phyloP scores from a whole-genome alignment of 2,113 vertebrate species.

The Xyliphius kryptos region DNA sequence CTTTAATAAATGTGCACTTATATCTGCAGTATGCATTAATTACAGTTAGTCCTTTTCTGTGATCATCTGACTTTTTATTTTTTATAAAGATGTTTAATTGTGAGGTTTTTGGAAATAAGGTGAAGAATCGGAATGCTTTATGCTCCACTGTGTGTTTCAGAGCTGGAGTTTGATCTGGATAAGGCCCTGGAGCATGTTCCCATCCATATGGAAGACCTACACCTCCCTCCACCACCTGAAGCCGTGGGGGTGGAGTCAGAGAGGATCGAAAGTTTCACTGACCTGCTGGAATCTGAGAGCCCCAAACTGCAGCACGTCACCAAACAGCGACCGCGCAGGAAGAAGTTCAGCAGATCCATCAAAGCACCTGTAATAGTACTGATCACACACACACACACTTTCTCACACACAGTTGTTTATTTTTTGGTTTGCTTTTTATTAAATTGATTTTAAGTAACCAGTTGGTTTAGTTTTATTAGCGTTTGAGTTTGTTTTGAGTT shows the following conservation, averaged over 20 bases:
- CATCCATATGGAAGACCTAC: conserved; percentile 1
- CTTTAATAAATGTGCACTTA: too few species aligned
- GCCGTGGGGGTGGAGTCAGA: conserved; percentile 49
- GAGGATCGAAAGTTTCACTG: conserved; percentile 63
- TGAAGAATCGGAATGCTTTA: too few species aligned
- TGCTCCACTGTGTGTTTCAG: background rate
- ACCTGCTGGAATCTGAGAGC: conserved; percentile 76
- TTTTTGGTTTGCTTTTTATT: too few species aligned
- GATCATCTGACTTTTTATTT: background rate
- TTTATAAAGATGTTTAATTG: background rate
- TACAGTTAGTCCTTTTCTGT: too few species aligned
- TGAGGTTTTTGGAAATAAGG: too few species aligned
- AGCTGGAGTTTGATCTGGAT: background rate
- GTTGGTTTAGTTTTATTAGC: too few species aligned
- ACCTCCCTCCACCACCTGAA: background rate
- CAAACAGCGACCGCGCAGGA: conserved; percentile 81
- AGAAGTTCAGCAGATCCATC: conserved; percentile 78
- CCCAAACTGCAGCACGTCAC: conserved; percentile 82
- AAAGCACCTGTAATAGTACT: conserved; percentile 65
- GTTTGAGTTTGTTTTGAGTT: too few species aligned
- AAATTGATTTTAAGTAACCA: too few species aligned
- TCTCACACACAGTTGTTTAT: too few species aligned
- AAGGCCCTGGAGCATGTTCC: background rate
- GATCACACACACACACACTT: conserved; percentile 22
- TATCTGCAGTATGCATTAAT: too few species aligned